Evolutionary conservation across 1,140 invertebrate species (phyloP), one percentile per base, ranked within the genome.

Genomic region (Andricus grossulariae): DNA sequence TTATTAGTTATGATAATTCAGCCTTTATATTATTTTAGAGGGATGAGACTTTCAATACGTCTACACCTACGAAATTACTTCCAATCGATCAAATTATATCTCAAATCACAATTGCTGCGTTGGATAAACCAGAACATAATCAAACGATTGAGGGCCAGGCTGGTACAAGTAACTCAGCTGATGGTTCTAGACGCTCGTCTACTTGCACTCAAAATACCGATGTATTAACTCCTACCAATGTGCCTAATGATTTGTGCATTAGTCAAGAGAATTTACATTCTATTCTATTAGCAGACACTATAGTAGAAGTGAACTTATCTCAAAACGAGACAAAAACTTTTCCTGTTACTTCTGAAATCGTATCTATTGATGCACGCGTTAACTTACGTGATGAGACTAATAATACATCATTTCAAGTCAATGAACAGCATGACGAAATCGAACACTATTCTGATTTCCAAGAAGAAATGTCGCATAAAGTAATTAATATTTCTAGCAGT

Each of bases 21-120:
- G 57, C 18, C 39, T 72, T 52, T 45, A 74, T 80, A 71, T 76
- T 54, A 72, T 86, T 91, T 83, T 88, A 92, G 91, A 90, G 91
- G 88, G 91, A 91, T 81, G 90, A 92, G 88, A 92, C 91, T 60
- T 91, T 89, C 1, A 91, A 91, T 25, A 86, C 87, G 12, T 88
- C 86, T n/a, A 88, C 87, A 13, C 86, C 90, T n/a, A 90, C 89
- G 11, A 91, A 91, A 80, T 77, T 91, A 25, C 81, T 91, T 70
- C 90, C 90, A 12, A 91, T 91, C 18, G 91, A 92, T 21, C 91
- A 91, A 78, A 91, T 91, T 76, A 89, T 92, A 76, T 91, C 90
- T 11, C 87, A 89, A 4, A 92, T 92, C 3, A 82, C 90, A 10
- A 81, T 82, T 16, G 75, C 82, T 13, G 85, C 85, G 5, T 71